Percentiles rank a stretch among this genome's conserved stretches.
These are phyloP conservation scores for Pyrocephalus nanus DNA, from an alignment of 2,797 vertebrate species.

Conservation along the genomic window DNA sequence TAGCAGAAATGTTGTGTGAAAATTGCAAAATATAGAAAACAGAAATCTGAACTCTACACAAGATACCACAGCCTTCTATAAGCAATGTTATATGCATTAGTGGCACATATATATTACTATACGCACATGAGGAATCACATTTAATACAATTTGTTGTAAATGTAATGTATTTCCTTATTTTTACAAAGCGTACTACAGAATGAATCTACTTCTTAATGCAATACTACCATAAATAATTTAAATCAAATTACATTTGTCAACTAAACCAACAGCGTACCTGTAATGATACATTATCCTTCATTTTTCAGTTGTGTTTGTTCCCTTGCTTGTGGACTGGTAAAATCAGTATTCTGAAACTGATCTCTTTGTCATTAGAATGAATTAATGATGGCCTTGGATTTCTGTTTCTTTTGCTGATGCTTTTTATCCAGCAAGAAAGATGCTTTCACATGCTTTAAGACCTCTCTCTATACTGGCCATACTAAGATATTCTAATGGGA, in stretches of 20 bases:
- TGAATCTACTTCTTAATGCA: not conserved
- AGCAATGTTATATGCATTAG: not conserved
- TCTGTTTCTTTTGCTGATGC: not conserved
- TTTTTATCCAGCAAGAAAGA: not conserved
- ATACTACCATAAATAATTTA: conserved; percentile 39
- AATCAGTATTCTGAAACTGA: not conserved
- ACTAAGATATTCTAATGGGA: not conserved
- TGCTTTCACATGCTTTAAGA: not conserved
- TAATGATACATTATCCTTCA: conserved; percentile 3
- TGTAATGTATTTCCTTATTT: not conserved
- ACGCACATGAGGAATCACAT: not conserved
- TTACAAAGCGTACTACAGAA: not conserved
- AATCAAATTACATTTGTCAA: conserved; percentile 44
- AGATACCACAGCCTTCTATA: not conserved
- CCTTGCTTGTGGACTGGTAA: not conserved
- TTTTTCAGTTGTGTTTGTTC: not conserved
- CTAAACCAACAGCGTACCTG: not conserved
- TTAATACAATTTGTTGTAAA: not conserved
- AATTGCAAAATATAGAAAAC: not conserved
- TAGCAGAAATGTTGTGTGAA: not conserved
- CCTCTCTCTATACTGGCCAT: not conserved
- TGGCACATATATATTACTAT: not conserved
- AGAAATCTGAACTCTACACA: not conserved
- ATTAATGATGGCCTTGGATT: not conserved
- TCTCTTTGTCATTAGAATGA: not conserved